phyloP scores from a whole-genome alignment of 2,113 vertebrate genomes.

The Naja naja region DNA sequence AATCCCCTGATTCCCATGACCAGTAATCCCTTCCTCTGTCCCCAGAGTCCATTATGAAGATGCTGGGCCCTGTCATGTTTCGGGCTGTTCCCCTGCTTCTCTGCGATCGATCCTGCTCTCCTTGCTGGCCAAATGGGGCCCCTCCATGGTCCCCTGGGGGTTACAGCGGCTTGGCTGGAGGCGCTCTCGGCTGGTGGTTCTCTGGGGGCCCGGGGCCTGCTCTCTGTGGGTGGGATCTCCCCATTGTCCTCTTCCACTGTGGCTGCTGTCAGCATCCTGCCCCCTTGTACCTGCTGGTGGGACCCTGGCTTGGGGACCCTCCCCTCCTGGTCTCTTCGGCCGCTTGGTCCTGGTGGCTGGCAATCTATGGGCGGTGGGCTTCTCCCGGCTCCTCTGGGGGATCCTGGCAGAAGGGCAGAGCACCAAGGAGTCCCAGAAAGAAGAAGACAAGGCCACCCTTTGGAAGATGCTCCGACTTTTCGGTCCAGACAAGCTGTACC shows the following conservation, averaged over 20 bases:
- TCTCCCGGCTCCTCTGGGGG: not conserved
- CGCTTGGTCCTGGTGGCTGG: rapidly evolving
- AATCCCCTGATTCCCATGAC: not conserved
- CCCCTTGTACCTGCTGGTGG: no score
- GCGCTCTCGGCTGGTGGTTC: no score
- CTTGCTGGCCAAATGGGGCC: not conserved
- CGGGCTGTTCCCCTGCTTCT: constrained; percentile 27
- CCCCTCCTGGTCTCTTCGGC: no score
- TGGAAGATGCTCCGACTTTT: constrained; percentile 62
- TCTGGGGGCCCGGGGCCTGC: no score
- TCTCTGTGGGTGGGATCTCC: no score
- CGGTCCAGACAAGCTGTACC: constrained; percentile 37
- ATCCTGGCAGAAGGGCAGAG: not conserved
- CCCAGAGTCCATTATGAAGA: constrained; percentile 61
- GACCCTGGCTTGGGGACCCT: no score
- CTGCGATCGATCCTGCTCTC: constrained; percentile 50
- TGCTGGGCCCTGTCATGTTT: constrained; percentile 11
- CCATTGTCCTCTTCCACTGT: no score
- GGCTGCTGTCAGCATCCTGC: no score
- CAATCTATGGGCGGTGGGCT: rapidly evolving
- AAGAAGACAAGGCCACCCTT: constrained; percentile 44
- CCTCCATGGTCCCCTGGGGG: no score
- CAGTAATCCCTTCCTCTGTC: not conserved
- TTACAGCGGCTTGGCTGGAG: no score
- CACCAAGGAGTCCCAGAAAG: rapidly evolving